phyloP scores from a whole-genome alignment of 1,140 invertebrate species.

The Chelonus insularis region DNA sequence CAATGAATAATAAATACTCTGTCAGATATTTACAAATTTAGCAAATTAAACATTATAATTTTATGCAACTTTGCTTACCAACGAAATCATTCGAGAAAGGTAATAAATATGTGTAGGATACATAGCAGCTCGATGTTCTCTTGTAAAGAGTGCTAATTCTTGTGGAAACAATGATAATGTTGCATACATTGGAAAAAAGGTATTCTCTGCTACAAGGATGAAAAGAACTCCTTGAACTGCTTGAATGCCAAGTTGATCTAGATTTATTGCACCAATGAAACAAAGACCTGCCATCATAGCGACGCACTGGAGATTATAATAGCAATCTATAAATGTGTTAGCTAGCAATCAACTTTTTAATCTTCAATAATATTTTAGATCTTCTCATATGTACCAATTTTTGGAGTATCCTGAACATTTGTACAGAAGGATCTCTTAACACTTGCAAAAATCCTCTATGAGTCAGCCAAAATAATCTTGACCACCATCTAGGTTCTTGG shows the following conservation, averaged over 20 bases:
- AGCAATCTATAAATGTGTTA: slow-evolving; percentile 12
- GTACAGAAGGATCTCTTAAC: slow-evolving; percentile 72
- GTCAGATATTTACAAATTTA: too few species aligned
- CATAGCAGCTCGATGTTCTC: slow-evolving; percentile 77
- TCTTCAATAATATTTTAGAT: slow-evolving; percentile 31
- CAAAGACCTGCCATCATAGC: slow-evolving; percentile 78
- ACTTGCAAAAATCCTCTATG: slow-evolving; percentile 71
- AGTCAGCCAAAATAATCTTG: slow-evolving; percentile 70
- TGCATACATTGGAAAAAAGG: slow-evolving; percentile 84
- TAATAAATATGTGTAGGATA: slow-evolving; percentile 78
- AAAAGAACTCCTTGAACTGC: slow-evolving; percentile 82
- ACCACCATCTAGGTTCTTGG: slow-evolving; percentile 64
- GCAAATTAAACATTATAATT: too few species aligned
- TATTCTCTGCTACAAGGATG: slow-evolving; percentile 83
- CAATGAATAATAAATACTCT: too few species aligned
- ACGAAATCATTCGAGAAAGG: slow-evolving; percentile 70
- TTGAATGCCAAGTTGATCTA: slow-evolving; percentile 78
- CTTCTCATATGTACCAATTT: slow-evolving; percentile 68
- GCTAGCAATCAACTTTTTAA: slow-evolving; percentile 13
- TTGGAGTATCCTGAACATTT: slow-evolving; percentile 71
- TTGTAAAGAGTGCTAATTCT: slow-evolving; percentile 74
- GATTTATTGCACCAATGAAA: slow-evolving; percentile 69
- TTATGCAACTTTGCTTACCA: slow-evolving; percentile 73
- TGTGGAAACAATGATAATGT: slow-evolving; percentile 77
- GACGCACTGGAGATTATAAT: slow-evolving; percentile 62